Evolutionary conservation across 2,888 invertebrate species (phyloP), one percentile per base, ranked within the genome.

Genomic region (Polylopha cassiicola): DNA sequence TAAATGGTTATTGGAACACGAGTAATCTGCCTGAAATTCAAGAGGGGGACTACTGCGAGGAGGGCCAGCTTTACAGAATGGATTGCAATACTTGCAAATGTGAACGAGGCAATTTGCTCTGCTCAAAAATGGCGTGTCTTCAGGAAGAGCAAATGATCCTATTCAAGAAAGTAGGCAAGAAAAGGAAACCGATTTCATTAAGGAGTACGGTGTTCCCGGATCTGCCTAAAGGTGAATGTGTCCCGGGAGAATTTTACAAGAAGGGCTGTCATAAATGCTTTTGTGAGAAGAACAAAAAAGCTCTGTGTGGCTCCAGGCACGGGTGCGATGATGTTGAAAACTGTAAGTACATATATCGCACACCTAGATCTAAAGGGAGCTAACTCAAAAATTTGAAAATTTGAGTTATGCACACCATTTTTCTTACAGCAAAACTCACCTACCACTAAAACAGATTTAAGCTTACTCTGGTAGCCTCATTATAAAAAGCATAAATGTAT

Each of bases 61-160:
- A n/a, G n/a, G n/a, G n/a, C n/a, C n/a, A n/a, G n/a, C n/a, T n/a
- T n/a, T n/a, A n/a, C n/a, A 65, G 47, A 42, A 51, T 65, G 44
- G 61, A 61, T 0, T 84, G 82, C 46, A 82, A 82, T 28, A 67
- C 61, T 0, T 85, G 84, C 13, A 52, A 54, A 1, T 85, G 84
- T 30, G 60, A 53, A 0, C 20, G 28, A 0, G 39, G 56, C 1
- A 55, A 62, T 0, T 48, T 81, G 1, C 15, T 74, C 5, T 88
- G 88, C 50, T 77, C 81, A 0, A 73, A 77, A 47, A 71, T 68
- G 50, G 65, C 61, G 0, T 87, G 87, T 22, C 10, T 65, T 3
- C 2, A 27, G 21, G n/a, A 37, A 28, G 17, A 17, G 3, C 34
- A 29, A 24, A 30, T 16, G 17, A 11, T 17, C 18, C 21, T 17